phyloP scores from a whole-genome alignment of 1,140 invertebrate species.

The Asbolus verrucosus region DNA sequence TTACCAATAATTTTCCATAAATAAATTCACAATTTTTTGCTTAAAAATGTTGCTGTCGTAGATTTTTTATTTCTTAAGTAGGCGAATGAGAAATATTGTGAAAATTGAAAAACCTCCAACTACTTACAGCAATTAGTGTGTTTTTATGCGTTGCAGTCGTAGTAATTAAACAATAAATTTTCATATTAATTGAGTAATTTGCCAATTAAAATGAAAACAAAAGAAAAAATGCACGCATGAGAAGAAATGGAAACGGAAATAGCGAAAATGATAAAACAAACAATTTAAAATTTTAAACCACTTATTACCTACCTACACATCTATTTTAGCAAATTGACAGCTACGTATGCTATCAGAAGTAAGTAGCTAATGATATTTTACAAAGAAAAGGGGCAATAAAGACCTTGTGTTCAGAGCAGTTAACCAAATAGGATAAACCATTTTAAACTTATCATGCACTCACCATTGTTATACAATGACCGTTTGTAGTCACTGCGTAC shows the following conservation, averaged over 20 bases:
- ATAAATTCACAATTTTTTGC: too few relatives aligned
- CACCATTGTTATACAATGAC: conserved; percentile 56
- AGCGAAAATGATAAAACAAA: conserved; percentile 44
- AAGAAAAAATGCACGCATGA: conserved; percentile 29
- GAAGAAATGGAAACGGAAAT: conserved; percentile 32
- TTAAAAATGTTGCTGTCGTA: too few relatives aligned
- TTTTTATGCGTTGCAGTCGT: too few relatives aligned
- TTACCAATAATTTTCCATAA: too few relatives aligned
- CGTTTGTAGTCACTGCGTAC: conserved; percentile 48
- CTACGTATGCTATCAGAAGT: conserved; percentile 52
- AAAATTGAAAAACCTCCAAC: too few relatives aligned
- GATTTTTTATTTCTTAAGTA: too few relatives aligned
- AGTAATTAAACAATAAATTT: too few relatives aligned
- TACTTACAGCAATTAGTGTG: too few relatives aligned
- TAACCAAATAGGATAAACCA: conserved; percentile 57
- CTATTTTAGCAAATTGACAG: conserved; percentile 56
- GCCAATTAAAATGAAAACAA: background rate
- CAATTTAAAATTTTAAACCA: conserved; percentile 49
- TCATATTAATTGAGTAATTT: background rate
- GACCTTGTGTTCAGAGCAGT: conserved; percentile 54
- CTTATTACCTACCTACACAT: conserved; percentile 55
- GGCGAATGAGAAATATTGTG: too few relatives aligned
- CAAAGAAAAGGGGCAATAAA: conserved; percentile 57
- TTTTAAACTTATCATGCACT: conserved; percentile 55
- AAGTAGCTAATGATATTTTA: conserved; percentile 56